Evolutionary conservation across 2,797 vertebrate species (phyloP).

Genomic region (Malurus leucopterus): DNA sequence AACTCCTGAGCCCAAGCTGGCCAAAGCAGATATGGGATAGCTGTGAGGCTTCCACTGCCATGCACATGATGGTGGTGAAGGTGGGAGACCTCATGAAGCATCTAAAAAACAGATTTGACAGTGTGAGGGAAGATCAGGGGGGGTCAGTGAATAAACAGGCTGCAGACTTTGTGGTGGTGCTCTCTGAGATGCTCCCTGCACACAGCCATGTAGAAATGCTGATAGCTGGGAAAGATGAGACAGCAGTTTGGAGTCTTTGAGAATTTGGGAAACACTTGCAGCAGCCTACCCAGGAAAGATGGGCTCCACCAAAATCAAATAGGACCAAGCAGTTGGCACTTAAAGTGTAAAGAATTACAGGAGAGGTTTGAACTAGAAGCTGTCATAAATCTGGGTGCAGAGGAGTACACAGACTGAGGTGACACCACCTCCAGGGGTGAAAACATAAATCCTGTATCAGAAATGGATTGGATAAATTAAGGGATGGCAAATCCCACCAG

Average conservation of each 20-base stretch:
- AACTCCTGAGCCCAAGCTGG: neutral
- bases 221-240: neutral
- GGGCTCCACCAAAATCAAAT: neutral
- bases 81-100: neutral
- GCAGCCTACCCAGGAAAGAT: neutral
- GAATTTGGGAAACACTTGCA: neutral
- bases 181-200: neutral
- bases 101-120: neutral
- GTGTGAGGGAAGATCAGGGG: neutral
- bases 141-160: neutral
- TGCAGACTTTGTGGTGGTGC: neutral
- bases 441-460: slow-evolving; percentile 15
- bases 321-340: neutral
- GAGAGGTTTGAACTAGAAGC: neutral
- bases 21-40: neutral
- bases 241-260: neutral
- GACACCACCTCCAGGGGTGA: neutral
- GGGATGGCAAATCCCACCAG: neutral
- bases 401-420: neutral
- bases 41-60: neutral
- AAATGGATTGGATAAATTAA: slow-evolving; percentile 6
- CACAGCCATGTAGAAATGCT: neutral
- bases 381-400: slow-evolving; percentile 8
- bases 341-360: neutral
- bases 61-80: neutral